phyloP scores from a whole-genome alignment of 2,888 invertebrate genomes.

The Tetranychus truncatus region DNA sequence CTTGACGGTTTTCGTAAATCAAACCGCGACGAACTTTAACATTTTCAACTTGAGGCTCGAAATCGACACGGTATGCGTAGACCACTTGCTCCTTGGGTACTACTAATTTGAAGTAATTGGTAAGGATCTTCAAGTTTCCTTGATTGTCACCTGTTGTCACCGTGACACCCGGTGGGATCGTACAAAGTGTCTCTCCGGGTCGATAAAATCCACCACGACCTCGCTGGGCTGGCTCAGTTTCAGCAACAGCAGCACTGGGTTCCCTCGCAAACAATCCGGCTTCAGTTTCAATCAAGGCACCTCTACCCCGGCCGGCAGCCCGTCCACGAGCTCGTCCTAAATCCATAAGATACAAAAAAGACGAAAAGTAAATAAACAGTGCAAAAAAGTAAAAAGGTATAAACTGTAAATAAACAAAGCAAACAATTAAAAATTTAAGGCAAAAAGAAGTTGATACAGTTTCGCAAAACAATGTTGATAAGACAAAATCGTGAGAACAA shows the following conservation, averaged over 20 bases:
- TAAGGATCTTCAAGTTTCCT: conserved; percentile 19
- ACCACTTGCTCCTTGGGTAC: conserved; percentile 28
- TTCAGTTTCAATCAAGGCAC: neutral
- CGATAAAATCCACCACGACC: conserved; percentile 15
- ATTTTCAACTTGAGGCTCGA: conserved; percentile 32
- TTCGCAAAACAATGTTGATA: neutral
- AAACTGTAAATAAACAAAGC: neutral
- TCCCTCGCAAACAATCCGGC: neutral
- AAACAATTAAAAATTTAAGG: neutral
- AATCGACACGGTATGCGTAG: conserved; percentile 33
- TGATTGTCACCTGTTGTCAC: conserved; percentile 16
- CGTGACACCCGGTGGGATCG: conserved; percentile 4
- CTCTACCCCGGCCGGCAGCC: neutral
- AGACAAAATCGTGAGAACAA: neutral
- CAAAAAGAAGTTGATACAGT: neutral
- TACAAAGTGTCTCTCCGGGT: conserved; percentile 4
- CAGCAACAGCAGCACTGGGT: neutral
- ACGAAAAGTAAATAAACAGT: neutral
- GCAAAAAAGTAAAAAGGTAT: neutral
- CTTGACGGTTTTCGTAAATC: conserved; percentile 22
- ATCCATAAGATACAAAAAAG: neutral
- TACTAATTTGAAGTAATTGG: conserved; percentile 31
- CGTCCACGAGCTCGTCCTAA: neutral
- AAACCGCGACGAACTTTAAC: conserved; percentile 30
- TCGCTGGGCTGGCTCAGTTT: conserved; percentile 16